Percentiles rank a stretch among this genome's conserved stretches.
These are phyloP conservation scores for Periparus ater DNA, from an alignment of 2,797 vertebrate species.

Conservation along the genomic window DNA sequence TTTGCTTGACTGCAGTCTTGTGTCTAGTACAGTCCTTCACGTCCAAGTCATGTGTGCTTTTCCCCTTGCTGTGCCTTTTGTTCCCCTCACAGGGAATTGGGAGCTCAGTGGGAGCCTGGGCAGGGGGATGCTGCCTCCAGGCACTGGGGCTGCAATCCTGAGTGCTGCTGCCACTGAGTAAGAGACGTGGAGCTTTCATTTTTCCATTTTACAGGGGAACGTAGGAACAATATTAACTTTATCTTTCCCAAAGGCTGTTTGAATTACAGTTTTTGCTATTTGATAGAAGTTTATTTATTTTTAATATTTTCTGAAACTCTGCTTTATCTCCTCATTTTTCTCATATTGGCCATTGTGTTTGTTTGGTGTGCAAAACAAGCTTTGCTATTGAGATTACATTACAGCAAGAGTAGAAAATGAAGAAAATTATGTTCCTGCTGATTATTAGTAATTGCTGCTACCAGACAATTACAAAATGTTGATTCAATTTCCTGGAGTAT, in stretches of 20 bases:
- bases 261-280: neutral
- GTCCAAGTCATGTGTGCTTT: neutral
- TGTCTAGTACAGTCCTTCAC: neutral
- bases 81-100: accelerated
- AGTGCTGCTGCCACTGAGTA: neutral
- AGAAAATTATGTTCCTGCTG: constrained; percentile 22
- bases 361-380: neutral
- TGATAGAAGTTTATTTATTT: neutral
- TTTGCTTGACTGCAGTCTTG: neutral
- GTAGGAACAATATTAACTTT: neutral
- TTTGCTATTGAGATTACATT: constrained; percentile 26
- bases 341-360: neutral
- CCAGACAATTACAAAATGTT: constrained; percentile 32
- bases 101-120: neutral
- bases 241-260: neutral
- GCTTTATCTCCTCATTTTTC: neutral
- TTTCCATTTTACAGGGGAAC: neutral
- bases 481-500: constrained; percentile 43
- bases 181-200: neutral
- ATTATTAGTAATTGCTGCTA: constrained; percentile 50
- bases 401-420: constrained; percentile 2
- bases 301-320: neutral
- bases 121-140: neutral
- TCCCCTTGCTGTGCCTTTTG: neutral
- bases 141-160: neutral